Evolutionary conservation across 1,140 invertebrate species (phyloP).

Genomic region (Lepidurus couesii): DNA sequence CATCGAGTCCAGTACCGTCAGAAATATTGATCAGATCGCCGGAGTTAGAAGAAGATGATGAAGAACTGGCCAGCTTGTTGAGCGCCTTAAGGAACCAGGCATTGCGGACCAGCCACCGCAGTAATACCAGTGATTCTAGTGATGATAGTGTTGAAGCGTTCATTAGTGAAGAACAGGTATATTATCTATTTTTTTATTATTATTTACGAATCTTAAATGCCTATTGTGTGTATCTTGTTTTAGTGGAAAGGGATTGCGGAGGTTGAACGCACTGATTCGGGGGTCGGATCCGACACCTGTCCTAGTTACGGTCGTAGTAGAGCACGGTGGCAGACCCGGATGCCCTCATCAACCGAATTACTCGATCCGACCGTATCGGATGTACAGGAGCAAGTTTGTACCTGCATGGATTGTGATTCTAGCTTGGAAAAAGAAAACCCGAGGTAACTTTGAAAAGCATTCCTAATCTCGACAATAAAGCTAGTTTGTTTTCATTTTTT

Average conservation of each 20-base stretch:
- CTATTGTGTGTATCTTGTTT: neutral
- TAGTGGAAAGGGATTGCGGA: slow-evolving; percentile 45
- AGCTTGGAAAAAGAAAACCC: neutral
- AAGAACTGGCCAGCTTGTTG: slow-evolving; percentile 28
- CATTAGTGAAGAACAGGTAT: neutral
- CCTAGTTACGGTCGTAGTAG: slow-evolving; percentile 9
- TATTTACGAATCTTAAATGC: neutral
- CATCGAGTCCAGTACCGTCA: slow-evolving; percentile 26
- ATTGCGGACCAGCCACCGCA: slow-evolving; percentile 28
- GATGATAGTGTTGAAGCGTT: slow-evolving; percentile 28
- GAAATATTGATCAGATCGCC: neutral
- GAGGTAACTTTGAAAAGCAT: neutral
- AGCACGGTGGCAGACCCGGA: slow-evolving; percentile 26
- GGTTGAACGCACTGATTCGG: slow-evolving; percentile 85
- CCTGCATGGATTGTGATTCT: slow-evolving; percentile 9
- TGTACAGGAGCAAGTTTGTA: neutral
- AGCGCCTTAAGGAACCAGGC: slow-evolving; percentile 31
- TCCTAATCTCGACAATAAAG: neutral
- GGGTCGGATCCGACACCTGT: slow-evolving; percentile 79
- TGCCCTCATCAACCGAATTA: neutral
- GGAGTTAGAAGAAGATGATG: slow-evolving; percentile 28
- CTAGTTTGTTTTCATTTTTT: neutral
- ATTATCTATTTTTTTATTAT: neutral
- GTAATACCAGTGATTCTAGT: slow-evolving; percentile 29
- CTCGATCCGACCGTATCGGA: slow-evolving; percentile 26